Evolutionary conservation across 2,797 vertebrate species (phyloP), one percentile per base, ranked within the genome.

Genomic region (Macrochelys suwanniensis): DNA sequence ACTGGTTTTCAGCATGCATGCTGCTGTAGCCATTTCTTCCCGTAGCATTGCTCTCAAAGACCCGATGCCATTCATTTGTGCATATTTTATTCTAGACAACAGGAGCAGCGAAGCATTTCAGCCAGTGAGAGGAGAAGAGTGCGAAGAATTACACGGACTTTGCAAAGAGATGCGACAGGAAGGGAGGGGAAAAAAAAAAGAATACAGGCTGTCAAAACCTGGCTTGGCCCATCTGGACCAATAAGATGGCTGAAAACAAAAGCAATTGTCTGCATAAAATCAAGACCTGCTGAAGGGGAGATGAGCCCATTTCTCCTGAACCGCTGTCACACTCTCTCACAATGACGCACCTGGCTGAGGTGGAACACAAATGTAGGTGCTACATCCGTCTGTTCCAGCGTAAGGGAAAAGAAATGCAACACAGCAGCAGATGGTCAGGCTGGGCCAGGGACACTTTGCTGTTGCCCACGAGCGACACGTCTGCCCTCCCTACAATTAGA

Each of bases 321-420:
- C 45, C 2, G 0, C 78, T 47, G 53, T 45, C 61, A 42, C 59
- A 68, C 7, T 0, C 9, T 5, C 51, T 2, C 37, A 4, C 37
- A 31, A 28, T 25, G 6, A 9, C 4, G 2, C 0, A 0, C 4
- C 1, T 50, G 74, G 61, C 26, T 8, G 17, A 0, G 6, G 0
- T 1, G 1, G 45, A 87, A 80, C 26, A 45, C 26, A 80, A 45
- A 37, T 4, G 51, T 7, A 49, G 10, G 1, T 1, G 12, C n/a
- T 54, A 2, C 0, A 1, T 42, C 42, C 65, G 49, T 59, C 25
- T 5, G 50, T n/a, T 8, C 54, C 33, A 1, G 0, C 61, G 11
- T 56, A 84, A 51, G 0, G 2, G 0, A 1, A 47, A 56, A 13
- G 21, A 47, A 0, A 3, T 6, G 8, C 47, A 78, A 11, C 23